phyloP scores from a whole-genome alignment of 2,113 vertebrate species.

The Gymnogyps californianus region DNA sequence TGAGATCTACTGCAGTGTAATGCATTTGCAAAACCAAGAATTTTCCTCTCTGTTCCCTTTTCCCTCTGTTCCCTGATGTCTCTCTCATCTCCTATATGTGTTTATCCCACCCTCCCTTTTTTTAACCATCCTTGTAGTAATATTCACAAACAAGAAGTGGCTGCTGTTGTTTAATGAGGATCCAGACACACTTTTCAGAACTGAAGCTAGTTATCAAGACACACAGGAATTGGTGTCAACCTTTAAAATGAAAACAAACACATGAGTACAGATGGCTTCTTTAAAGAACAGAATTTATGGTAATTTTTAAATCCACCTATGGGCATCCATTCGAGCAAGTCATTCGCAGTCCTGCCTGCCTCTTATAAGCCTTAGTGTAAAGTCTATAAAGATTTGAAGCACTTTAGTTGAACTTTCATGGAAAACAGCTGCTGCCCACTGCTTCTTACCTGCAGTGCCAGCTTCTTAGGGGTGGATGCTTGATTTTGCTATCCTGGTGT shows the following conservation, averaged over 20 bases:
- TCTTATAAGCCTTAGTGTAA: neutral
- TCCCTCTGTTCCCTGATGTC: neutral
- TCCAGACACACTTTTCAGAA: neutral
- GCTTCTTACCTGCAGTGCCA: neutral
- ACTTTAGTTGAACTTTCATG: neutral
- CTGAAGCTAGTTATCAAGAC: neutral
- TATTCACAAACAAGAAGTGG: neutral
- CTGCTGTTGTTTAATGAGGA: neutral
- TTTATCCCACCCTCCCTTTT: neutral
- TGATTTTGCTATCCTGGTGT: neutral
- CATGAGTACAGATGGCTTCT: neutral
- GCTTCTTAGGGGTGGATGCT: neutral
- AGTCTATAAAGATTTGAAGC: neutral
- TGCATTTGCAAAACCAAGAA: neutral
- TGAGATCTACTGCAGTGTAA: neutral
- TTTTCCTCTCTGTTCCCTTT: neutral
- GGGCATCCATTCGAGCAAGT: neutral
- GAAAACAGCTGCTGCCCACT: neutral
- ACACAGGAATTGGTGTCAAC: neutral
- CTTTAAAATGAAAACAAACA: conserved; percentile 12
- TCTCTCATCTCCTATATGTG: neutral
- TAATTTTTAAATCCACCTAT: neutral
- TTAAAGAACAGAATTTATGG: neutral
- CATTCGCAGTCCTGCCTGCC: neutral
- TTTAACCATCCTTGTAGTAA: neutral